Conservation (phyloP, 2,113 vertebrate species). For the Tragelaphus imberbis region DNA sequence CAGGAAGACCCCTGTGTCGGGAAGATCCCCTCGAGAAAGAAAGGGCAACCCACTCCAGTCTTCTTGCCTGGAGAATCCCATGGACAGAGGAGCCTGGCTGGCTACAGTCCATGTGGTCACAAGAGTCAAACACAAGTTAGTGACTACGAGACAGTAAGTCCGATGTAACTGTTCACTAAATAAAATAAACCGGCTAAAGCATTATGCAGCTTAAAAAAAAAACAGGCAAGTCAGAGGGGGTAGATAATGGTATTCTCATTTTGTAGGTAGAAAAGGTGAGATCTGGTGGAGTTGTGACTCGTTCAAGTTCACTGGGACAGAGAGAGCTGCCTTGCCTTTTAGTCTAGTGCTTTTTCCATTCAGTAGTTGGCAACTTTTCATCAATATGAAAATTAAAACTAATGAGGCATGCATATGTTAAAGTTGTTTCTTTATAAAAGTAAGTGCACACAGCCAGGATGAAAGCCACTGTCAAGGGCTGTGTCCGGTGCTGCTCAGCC, state of each 20-base stretch:
- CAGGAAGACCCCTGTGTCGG: rapidly evolving
- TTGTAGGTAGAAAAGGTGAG: neutral
- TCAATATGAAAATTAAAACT: neutral
- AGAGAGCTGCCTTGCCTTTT: neutral
- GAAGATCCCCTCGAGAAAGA: neutral
- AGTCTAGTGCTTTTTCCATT: neutral
- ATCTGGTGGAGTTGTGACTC: neutral
- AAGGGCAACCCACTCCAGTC: neutral
- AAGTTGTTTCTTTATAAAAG: neutral
- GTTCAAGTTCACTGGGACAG: neutral
- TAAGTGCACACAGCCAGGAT: neutral
- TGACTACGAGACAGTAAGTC: neutral
- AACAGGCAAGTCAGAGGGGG: neutral
- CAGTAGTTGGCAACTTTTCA: neutral
- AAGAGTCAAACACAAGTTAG: neutral
- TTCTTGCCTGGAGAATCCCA: neutral
- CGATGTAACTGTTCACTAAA: neutral
- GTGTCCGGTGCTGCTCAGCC: neutral
- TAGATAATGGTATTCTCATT: neutral
- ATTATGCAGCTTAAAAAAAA: neutral
- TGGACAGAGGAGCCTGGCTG: neutral
- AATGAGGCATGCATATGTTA: neutral
- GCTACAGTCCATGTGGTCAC: neutral
- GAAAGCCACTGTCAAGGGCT: neutral
- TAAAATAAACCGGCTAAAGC: neutral